Evolutionary conservation across 2,797 vertebrate genomes (phyloP), one percentile per base, ranked within the genome.

Genomic region (Gallinago stenura): DNA sequence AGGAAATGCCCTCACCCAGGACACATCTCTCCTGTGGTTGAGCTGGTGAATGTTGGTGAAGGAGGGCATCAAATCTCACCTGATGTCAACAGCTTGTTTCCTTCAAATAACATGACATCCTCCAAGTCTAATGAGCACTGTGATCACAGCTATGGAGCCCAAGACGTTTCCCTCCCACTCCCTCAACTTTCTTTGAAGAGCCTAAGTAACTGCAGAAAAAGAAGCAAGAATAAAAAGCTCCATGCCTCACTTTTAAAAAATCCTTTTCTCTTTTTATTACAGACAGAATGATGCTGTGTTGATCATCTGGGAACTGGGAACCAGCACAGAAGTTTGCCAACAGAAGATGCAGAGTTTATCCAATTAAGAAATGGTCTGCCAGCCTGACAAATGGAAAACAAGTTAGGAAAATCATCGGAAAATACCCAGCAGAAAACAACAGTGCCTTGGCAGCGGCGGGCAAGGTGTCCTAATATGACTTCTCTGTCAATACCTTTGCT

Each of bases 341-440:
- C 46, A 88, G 66, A 93, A 30, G 73, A 73, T 30, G 62, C 25
- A 50, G 78, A 46, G 19, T 57, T 94, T 89, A 88, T 62, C n/a
- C 28, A 70, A 33, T 90, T 88, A 88, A 87, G 69, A 91, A 93
- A 60, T 43, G 65, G 77, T 35, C 43, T 78, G 58, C 69, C 35
- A 5, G 60, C 58, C 65, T 84, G 57, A 94, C 35, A 84, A 80
- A 75, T 1, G 3, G 72, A 79, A 92, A 91, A 85, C 22, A 31
- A 83, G 91, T 72, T 35, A 87, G 43, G 45, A 64, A 91, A 93
- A 94, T 62, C 21, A 81, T 53, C 56, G 87, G 64, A 91, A 96
- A 92, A 86, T 69, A 89, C 37, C 21, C 71, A 56, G 33, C 28
- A 7, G 70, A 71, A 58, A 82, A 54, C 45, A 57, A 70, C 2